Evolutionary conservation across 2,797 vertebrate genomes (phyloP).

Genomic region (Peromyscus eremicus): DNA sequence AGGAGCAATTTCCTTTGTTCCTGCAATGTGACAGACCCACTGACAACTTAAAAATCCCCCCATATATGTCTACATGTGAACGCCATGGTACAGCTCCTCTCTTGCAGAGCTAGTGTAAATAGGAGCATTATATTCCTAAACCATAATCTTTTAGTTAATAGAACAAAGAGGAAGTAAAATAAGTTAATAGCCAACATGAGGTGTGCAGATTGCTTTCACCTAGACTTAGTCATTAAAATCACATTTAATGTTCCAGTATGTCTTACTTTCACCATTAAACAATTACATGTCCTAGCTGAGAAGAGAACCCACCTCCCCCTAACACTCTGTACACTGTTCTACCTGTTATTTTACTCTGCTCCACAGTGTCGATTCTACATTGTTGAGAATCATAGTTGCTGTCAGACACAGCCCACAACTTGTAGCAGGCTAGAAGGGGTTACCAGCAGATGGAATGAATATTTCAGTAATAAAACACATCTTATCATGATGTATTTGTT

Average conservation of each 20-base stretch:
- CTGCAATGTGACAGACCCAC: conserved; percentile 10
- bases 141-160: not conserved
- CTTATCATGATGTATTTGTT: not conserved
- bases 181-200: not conserved
- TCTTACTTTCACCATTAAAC: not conserved
- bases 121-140: not conserved
- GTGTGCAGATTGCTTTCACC: not conserved
- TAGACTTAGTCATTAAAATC: not conserved
- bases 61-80: not conserved
- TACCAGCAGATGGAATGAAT: not conserved
- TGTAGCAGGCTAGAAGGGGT: not conserved
- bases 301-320: not conserved
- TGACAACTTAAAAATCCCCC: conserved; percentile 31
- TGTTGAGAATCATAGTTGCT: not conserved
- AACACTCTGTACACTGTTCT: not conserved
- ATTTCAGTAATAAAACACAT: not conserved
- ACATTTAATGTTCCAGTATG: not conserved
- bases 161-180: not conserved
- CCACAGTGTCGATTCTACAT: not conserved
- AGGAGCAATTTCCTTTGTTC: not conserved
- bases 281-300: not conserved
- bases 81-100: not conserved
- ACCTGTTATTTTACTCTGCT: not conserved
- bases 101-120: not conserved
- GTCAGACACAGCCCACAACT: not conserved